Evolutionary conservation across 2,113 vertebrate species (phyloP).

Genomic region (Echinops telfairi): DNA sequence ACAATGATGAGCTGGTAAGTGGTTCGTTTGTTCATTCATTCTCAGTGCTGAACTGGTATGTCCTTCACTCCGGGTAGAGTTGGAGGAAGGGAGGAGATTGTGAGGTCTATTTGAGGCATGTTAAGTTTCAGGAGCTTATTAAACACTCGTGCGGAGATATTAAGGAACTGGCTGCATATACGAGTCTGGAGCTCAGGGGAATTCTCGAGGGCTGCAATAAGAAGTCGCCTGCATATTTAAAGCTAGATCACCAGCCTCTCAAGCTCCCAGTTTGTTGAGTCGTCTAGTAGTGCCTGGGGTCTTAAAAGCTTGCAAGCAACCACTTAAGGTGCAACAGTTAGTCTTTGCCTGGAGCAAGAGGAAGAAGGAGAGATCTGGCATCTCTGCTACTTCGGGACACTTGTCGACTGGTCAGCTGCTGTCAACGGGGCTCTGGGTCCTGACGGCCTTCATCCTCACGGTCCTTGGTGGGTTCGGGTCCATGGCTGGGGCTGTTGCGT

Average conservation of each 20-base stretch:
- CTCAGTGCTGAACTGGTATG: no score
- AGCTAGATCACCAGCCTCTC: not conserved
- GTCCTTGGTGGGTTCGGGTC: not conserved
- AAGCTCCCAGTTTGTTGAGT: not conserved
- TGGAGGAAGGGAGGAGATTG: not conserved
- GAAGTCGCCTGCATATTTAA: not conserved
- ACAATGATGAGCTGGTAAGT: not conserved
- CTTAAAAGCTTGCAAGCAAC: not conserved
- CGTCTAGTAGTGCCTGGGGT: not conserved
- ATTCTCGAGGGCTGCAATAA: not conserved
- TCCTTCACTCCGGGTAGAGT: not conserved
- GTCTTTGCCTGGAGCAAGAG: not conserved
- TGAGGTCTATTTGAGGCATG: not conserved
- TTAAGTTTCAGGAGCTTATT: rapidly evolving
- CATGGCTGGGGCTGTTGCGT: not conserved
- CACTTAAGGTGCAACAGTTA: not conserved
- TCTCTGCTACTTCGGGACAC: rapidly evolving
- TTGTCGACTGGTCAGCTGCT: not conserved
- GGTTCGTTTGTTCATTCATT: no score
- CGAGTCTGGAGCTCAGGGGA: not conserved
- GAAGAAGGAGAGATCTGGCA: not conserved
- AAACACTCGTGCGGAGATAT: not conserved
- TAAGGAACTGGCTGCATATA: rapidly evolving
- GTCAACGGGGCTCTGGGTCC: not conserved
- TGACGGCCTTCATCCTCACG: not conserved